Conservation (phyloP, 2,797 vertebrate genomes). For the Arnoldichthys spilopterus region DNA sequence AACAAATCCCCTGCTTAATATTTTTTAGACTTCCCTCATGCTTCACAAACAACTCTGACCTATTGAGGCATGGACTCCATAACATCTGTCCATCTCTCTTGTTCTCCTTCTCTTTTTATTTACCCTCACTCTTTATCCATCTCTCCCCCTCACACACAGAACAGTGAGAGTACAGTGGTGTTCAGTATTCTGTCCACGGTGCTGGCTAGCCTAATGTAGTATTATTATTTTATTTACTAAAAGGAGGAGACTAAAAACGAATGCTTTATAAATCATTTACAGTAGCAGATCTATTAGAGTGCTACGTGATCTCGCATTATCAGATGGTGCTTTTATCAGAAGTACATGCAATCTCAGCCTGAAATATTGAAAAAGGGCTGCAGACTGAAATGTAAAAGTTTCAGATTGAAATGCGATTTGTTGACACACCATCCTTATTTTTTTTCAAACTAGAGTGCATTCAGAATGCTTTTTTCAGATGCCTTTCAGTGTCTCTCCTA, state of each 20-base stretch:
- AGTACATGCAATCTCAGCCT: constrained; percentile 70
- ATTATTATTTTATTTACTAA: constrained; percentile 84
- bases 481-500: constrained; percentile 64
- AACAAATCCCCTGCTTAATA: too few relatives aligned
- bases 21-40: neutral
- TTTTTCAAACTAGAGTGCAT: constrained; percentile 61
- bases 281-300: constrained; percentile 73
- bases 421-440: constrained; percentile 63
- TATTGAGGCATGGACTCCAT: too few relatives aligned
- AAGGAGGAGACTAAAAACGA: constrained; percentile 80
- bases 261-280: constrained; percentile 74
- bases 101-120: neutral
- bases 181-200: constrained; percentile 67
- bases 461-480: constrained; percentile 61
- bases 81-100: too few relatives aligned
- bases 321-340: constrained; percentile 82
- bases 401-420: constrained; percentile 74
- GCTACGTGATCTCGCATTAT: constrained; percentile 72
- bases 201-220: constrained; percentile 73
- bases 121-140: neutral
- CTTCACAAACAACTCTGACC: too few relatives aligned
- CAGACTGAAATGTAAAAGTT: constrained; percentile 83
- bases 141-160: constrained; percentile 52
- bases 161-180: constrained; percentile 55
- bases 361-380: constrained; percentile 77